Evolutionary conservation across 2,888 invertebrate species (phyloP).

Genomic region (Anthophora plumipes): DNA sequence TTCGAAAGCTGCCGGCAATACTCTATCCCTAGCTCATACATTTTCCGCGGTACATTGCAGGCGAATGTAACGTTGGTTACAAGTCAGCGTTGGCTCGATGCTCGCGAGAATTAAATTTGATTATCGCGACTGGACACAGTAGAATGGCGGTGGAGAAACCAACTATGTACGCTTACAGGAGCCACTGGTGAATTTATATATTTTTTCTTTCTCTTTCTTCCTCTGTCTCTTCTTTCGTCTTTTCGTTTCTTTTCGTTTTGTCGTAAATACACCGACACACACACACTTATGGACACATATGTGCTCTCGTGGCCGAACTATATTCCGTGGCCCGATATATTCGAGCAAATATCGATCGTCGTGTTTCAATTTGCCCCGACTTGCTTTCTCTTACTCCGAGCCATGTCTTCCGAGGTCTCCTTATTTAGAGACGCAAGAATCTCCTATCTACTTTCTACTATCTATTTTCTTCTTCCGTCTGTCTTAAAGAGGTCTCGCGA

Average conservation of each 20-base stretch:
- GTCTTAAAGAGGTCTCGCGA: not conserved
- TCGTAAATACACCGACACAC: constrained; percentile 21
- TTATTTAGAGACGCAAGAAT: constrained; percentile 27
- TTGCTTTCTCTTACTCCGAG: constrained; percentile 12
- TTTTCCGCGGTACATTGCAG: constrained; percentile 64
- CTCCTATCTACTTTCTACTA: not conserved
- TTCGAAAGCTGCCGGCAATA: constrained; percentile 29
- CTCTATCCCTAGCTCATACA: not conserved
- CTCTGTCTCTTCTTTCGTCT: not conserved
- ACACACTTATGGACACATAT: no score
- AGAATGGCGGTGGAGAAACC: constrained; percentile 1
- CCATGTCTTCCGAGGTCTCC: constrained; percentile 3
- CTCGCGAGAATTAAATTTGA: constrained; percentile 76
- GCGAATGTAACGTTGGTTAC: constrained; percentile 73
- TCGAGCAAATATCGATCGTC: constrained; percentile 30
- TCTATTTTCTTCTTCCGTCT: not conserved
- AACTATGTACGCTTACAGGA: not conserved
- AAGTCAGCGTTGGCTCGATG: constrained; percentile 67
- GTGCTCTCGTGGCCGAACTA: not conserved
- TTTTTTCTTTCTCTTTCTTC: not conserved
- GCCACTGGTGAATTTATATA: constrained; percentile 2
- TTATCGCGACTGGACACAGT: constrained; percentile 72
- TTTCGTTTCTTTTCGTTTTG: not conserved
- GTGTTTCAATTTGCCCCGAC: constrained; percentile 38
- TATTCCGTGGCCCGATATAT: constrained; percentile 29